Percentiles rank a stretch among this genome's conserved stretches.
phyloP scores from a whole-genome alignment of 2,797 vertebrate species.

The Ctenopoma multispine region DNA sequence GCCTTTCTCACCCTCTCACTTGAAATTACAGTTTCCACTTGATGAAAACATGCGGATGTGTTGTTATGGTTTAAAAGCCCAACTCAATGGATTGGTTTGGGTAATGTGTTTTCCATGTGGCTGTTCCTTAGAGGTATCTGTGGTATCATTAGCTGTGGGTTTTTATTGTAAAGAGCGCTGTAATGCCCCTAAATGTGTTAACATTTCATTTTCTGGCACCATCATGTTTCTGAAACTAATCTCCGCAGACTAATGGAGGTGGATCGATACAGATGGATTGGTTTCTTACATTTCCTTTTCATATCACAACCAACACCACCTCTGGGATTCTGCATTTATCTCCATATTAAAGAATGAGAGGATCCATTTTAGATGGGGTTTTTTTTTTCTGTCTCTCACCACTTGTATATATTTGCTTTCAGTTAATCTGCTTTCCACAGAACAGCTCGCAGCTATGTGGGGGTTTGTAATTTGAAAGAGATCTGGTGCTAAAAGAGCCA shows the following conservation, averaged over 20 bases:
- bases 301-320: conserved; percentile 74
- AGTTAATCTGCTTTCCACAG: conserved; percentile 64
- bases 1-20: conserved; percentile 54
- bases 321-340: conserved; percentile 69
- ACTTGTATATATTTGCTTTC: conserved; percentile 67
- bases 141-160: conserved; percentile 45
- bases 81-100: conserved; percentile 12
- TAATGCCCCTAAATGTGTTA: conserved; percentile 57
- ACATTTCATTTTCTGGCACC: conserved; percentile 66
- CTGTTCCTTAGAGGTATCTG: conserved; percentile 38
- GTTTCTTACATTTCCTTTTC: conserved; percentile 76
- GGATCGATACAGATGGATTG: conserved; percentile 74
- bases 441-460: conserved; percentile 37
- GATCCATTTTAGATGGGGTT: conserved; percentile 50
- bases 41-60: conserved; percentile 19
- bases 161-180: conserved; percentile 56
- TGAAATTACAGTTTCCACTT: conserved; percentile 8
- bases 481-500: conserved; percentile 54
- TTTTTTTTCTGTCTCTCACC: conserved; percentile 16
- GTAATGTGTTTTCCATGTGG: conserved; percentile 56
- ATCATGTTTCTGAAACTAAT: conserved; percentile 73
- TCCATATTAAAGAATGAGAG: conserved; percentile 60
- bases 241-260: conserved; percentile 73
- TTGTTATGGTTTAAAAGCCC: conserved; percentile 31
- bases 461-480: conserved; percentile 48